These are phyloP conservation scores for Mesocentrotus franciscanus DNA, from an alignment of 53 echinoderm and acorn worm genomes.

Conservation along the genomic window DNA sequence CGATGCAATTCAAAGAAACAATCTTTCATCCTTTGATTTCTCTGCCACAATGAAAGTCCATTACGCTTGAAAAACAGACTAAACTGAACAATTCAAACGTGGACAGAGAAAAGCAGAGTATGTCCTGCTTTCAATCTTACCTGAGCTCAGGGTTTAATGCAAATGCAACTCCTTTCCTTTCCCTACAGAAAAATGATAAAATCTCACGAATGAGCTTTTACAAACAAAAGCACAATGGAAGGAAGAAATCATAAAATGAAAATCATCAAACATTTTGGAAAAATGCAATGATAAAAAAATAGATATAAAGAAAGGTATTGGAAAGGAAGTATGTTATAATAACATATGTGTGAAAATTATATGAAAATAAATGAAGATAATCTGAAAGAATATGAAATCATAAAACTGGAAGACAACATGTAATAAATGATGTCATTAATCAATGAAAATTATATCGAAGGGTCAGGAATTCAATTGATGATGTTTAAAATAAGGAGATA, in stretches of 20 bases:
- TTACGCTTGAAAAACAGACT: not conserved
- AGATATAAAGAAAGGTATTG: not conserved
- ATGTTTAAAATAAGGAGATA: too few relatives aligned
- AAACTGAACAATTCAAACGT: not conserved
- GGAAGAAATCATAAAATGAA: not conserved
- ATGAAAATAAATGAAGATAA: not conserved
- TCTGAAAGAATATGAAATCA: not conserved
- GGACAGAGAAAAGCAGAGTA: constrained; percentile 4
- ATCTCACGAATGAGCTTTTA: constrained; percentile 2
- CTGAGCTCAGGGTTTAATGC: constrained; percentile 63
- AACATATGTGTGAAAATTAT: not conserved
- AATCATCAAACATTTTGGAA: not conserved
- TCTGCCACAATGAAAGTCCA: not conserved
- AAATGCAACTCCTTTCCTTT: constrained; percentile 57
- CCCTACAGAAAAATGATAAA: constrained; percentile 38
- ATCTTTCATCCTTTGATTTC: not conserved
- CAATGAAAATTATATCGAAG: not conserved
- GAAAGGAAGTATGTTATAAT: not conserved
- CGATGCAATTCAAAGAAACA: not conserved
- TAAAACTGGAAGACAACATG: not conserved
- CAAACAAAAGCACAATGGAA: constrained; percentile 15
- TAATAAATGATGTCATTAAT: not conserved
- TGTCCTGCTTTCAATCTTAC: constrained; percentile 24
- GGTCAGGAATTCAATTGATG: not conserved
- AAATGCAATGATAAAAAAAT: not conserved